Evolutionary conservation across 1,140 invertebrate species (phyloP), one percentile per base, ranked within the genome.

Genomic region (Coptotermes formosanus): DNA sequence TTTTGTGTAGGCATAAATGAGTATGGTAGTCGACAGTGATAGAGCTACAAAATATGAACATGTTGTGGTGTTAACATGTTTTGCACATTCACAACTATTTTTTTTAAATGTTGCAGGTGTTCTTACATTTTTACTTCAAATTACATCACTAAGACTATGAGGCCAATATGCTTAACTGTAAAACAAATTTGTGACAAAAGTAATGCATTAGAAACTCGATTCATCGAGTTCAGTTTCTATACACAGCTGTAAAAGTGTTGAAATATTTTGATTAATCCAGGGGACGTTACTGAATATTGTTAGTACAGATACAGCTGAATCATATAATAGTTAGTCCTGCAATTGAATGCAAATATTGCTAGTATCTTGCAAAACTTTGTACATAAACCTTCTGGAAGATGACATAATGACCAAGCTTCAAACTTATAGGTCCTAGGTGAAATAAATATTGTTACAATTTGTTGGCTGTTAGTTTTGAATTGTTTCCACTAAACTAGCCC

Each of bases 371-470:
- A 75, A 14, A 75, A 75, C 25, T 75, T 75, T 75, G 64, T 75
- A 75, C 3, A 75, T 75, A 75, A 75, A 75, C n/a, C 25, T 75
- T 8, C 59, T 75, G 25, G 25, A 75, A 75, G n/a, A 75, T 6
- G n/a, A 75, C 64, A 75, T 75, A 75, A 75, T 75, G 64, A 75
- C 64, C 64, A 75, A 30, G 64, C 25, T 30, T 75, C 25, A 75
- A 75, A 75, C 64, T 75, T 75, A 75, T 75, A 75, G 64, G n/a
- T 75, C 64, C 64, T 75, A 75, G 16, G 64, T 75, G 14, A 75
- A 75, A 75, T 75, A 75, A 75, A 75, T 75, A 75, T 75, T 75
- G 64, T 75, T 75, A 75, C 64, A 75, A n/a, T 75, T 75, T 75
- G 64, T n/a, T 75, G 64, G 64, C 64, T 75, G n/a, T 75, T 75